Base-by-base conservation (phyloP, 2,113 vertebrate genomes). In the Gorsachius goisagi region DNA sequence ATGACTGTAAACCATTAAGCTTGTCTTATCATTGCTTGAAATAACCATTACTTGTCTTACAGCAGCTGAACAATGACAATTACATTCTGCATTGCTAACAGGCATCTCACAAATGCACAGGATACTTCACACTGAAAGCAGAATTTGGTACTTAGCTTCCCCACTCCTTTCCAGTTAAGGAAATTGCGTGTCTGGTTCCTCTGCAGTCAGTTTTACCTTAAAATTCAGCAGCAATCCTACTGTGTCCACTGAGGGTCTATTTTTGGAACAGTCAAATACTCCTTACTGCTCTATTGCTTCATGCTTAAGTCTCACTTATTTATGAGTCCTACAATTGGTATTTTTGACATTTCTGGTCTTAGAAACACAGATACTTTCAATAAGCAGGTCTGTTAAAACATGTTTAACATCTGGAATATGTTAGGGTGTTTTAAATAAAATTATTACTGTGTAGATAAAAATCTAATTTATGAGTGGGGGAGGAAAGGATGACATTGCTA, bases 251-350 rank as follows among this genome's bases (percentile, higher is more conserved):
- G 86, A 96, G 81, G 74, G 39, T 59, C 67, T 96, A 96, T 94
- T 95, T 95, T 82, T 91, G 80, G 94, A 95, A 52, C 58, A 79
- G n/a, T 66, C 80, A 94, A 79, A 71, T 82, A 91, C n/a, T 92
- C 71, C 78, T 92, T 59, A 47, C 35, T 50, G 66, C 64, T 85
- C 24, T 74, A 39, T 5, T 69, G 66, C 55, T 90, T 86, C 45
- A 35, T 1, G 14, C 41, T 89, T 15, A 72, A 87, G 50, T 60
- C 78, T 55, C 41, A 50, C 26, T 87, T 41, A 15, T 95, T 69
- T 73, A 50, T 5, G 12, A 93, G 64, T 39, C 59, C 76, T 90
- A 30, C 69, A 88, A 83, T 20, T 73, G 52, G 41, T 56, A 83
- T 92, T 73, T 1, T 0, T 69, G 67, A 85, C 30, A 66, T 75